Base-by-base conservation (phyloP, 2,888 invertebrate genomes). In the Dione vanillae region DNA sequence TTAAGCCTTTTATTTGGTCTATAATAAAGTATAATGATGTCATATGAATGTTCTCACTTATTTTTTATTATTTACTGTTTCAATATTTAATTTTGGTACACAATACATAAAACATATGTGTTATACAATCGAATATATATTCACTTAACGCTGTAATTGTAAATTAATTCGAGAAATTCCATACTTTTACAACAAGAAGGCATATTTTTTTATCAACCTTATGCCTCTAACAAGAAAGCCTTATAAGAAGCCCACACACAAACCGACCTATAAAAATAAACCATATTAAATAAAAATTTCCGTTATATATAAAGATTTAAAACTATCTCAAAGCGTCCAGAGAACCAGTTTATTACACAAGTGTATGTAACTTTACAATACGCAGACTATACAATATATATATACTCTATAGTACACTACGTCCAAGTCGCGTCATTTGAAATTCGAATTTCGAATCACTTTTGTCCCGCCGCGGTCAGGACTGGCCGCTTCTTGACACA, bases 381-480 rank as follows among this genome's bases (percentile, higher is more conserved):
- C 47, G n/a, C 45, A 62, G 68, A 62, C 62, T 27, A 40, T 11
- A 19, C 27, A 72, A 74, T 67, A 59, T 59, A n/a, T n/a, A n/a
- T n/a, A n/a, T n/a, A n/a, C n/a, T n/a, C n/a, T n/a, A n/a, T n/a
- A n/a, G n/a, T n/a, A n/a, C n/a, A n/a, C 45, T 54, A 70, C 73
- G 73, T 75, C 71, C 67, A 35, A 76, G 74, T 75, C 77, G 76
- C 78, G 76, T 78, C 79, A 79, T 79, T 82, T 76, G 76, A 81
- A 82, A 78, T 79, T 81, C 78, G 77, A 76, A 78, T 76, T 79
- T 81, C 77, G 76, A 74, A 75, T 77, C 74, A 76, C 70, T 76
- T 75, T 71, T 54, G 69, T 68, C 67, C 74, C 75, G 72, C 56
- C 67, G 68, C 65, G 56, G 68, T 19, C 54, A 49, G 73, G 16